A percentile compares a stretch with the other conserved stretches of the same genome.
Conservation (phyloP, 2,797 vertebrate genomes). For the Peromyscus eremicus region DNA sequence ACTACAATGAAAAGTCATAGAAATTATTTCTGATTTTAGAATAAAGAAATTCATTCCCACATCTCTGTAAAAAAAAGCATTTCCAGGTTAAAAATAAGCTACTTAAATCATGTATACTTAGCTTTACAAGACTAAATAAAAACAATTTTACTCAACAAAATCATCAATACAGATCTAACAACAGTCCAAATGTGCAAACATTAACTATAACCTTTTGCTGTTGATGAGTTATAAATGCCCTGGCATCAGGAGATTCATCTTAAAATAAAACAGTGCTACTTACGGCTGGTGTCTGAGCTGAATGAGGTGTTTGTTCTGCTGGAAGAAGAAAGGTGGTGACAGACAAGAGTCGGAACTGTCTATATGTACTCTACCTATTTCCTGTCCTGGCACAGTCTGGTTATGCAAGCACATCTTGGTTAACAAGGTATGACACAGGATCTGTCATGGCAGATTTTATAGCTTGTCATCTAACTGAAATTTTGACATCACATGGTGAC, state of each 20-base stretch:
- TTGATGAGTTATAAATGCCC: background rate
- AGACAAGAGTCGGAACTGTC: background rate
- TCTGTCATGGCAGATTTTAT: conserved; percentile 69
- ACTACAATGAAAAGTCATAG: background rate
- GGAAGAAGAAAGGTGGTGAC: background rate
- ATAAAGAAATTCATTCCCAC: conserved; percentile 17
- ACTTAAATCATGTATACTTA: background rate
- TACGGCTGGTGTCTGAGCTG: conserved; percentile 51
- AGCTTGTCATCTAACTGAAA: background rate
- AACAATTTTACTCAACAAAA: background rate
- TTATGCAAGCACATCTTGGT: conserved; percentile 70
- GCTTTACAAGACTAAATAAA: conserved; percentile 4
- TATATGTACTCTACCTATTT: conserved; percentile 83
- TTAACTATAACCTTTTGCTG: background rate
- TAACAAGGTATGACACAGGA: conserved; percentile 69
- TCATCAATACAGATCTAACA: background rate
- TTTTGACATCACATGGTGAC: conserved; percentile 29
- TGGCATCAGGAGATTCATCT: background rate
- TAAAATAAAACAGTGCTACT: conserved; percentile 39
- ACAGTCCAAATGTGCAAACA: background rate
- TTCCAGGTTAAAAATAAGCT: conserved; percentile 18
- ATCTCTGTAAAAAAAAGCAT: background rate
- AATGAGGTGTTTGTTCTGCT: background rate
- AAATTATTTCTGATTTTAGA: conserved; percentile 12
- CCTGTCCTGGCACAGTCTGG: conserved; percentile 79